Evolutionary conservation across 1,140 invertebrate genomes (phyloP).

Genomic region (Venturia canescens): DNA sequence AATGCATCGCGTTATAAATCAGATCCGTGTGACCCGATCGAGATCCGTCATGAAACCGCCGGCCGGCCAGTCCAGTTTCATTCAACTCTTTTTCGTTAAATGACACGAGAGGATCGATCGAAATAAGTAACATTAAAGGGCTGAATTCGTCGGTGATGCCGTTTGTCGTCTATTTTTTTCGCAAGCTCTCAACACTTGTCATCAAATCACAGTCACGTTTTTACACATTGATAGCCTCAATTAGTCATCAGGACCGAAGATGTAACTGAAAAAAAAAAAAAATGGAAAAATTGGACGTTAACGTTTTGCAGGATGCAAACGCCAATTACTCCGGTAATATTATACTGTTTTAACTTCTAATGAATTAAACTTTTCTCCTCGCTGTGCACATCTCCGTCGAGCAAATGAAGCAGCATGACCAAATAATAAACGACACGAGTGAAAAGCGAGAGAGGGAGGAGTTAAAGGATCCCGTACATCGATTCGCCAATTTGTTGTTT

Average conservation of each 20-base stretch:
- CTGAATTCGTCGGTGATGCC: too few species aligned
- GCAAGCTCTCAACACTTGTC: too few species aligned
- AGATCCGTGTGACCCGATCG: conserved; percentile 26
- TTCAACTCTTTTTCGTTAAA: too few species aligned
- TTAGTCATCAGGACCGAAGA: neutral
- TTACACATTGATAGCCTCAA: too few species aligned
- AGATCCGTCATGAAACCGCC: conserved; percentile 15
- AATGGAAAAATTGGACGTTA: neutral
- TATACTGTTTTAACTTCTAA: neutral
- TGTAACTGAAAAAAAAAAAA: neutral
- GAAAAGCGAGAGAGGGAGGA: conserved; percentile 14
- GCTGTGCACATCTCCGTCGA: neutral
- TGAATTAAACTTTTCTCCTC: neutral
- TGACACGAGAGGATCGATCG: too few species aligned
- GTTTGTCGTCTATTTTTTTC: too few species aligned
- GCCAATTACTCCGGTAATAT: too few species aligned
- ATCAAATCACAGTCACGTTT: too few species aligned
- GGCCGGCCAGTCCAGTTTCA: too few species aligned
- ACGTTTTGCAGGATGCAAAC: neutral
- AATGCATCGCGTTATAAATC: conserved; percentile 30
- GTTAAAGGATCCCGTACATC: conserved; percentile 5
- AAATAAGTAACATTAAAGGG: too few species aligned
- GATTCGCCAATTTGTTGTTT: conserved; percentile 45
- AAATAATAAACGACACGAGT: neutral
- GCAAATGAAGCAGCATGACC: conserved; percentile 23